Base-by-base conservation (phyloP, 2,888 invertebrate genomes). In the Bibio marci region DNA sequence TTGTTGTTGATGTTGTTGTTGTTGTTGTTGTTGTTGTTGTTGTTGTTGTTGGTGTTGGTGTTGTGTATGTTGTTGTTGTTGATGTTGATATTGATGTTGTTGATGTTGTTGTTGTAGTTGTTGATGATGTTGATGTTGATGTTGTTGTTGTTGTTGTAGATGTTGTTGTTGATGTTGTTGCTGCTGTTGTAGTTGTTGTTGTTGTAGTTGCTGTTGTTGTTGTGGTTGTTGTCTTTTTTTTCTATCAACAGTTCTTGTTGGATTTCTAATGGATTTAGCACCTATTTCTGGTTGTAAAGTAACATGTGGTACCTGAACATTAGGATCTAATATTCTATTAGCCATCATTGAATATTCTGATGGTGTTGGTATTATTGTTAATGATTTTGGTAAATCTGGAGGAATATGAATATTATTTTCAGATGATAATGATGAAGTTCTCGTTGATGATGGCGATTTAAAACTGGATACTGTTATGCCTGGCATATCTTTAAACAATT, bases 351-450 rank as follows among this genome's bases (percentile, higher is more conserved):
- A 17, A 18, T 18, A 33, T 7, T 17, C 19, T 11, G 33, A 15
- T 18, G 34, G 33, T n/a, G 25, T 43, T 22, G 52, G 50, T 10
- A 49, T 52, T n/a, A 52, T 51, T 2, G 51, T 49, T 5, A 52
- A 41, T 11, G 51, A 51, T 44, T 52, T 52, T 8, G 52, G 52
- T 30, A 34, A 34, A 34, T 34, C 34, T 19, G 7, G 7, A 15
- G n/a, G 18, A 18, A 8, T 8, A 22, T 22, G 22, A 22, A 19
- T 34, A 11, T 7, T 17, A 6, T 19, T 34, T 18, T 14, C 22
- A 19, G 17, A 10, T 12, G 10, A 7, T 17, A 8, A 8, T 22
- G 22, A 22, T 22, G 22, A 4, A 8, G 22, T 4, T 8, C 5
- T 22, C 22, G 22, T 4, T 22, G 22, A 22, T 22, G 8, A 22